Evolutionary conservation across 2,113 vertebrate species (phyloP).

Genomic region (Anguilla rostrata): DNA sequence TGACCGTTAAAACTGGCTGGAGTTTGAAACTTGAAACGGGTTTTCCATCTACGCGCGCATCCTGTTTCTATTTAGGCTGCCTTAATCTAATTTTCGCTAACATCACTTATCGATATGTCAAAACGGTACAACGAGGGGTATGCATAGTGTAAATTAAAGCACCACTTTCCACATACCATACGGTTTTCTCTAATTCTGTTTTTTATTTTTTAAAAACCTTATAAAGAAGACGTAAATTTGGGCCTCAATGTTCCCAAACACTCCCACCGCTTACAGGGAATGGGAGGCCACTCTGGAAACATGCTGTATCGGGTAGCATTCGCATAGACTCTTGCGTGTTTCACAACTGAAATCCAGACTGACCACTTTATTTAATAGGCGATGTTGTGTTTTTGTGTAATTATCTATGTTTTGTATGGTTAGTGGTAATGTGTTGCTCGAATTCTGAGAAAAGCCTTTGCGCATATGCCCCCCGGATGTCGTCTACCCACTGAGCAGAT

Average conservation of each 20-base stretch:
- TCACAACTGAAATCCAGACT: conserved; percentile 45
- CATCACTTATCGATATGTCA: too few species aligned
- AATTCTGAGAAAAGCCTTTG: too few species aligned
- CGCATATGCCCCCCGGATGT: too few species aligned
- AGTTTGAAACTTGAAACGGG: background rate
- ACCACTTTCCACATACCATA: background rate
- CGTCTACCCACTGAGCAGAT: too few species aligned
- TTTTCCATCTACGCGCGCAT: background rate
- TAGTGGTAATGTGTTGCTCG: background rate
- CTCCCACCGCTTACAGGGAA: conserved; percentile 26
- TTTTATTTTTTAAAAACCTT: background rate
- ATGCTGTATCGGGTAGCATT: conserved; percentile 34
- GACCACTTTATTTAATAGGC: background rate
- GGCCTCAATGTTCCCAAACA: conserved; percentile 32
- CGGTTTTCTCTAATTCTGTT: conserved; percentile 21
- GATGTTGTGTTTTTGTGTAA: background rate
- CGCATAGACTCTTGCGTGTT: conserved; percentile 36
- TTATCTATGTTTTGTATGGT: background rate
- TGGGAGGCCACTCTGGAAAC: conserved; percentile 21
- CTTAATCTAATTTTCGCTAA: conserved; percentile 23
- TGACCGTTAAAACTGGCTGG: background rate
- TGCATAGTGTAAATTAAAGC: too few species aligned
- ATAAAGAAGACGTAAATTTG: conserved; percentile 1
- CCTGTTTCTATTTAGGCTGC: conserved; percentile 4
- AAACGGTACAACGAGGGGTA: too few species aligned